phyloP scores from a whole-genome alignment of 2,113 vertebrate species.

The Hiodon alosoides region DNA sequence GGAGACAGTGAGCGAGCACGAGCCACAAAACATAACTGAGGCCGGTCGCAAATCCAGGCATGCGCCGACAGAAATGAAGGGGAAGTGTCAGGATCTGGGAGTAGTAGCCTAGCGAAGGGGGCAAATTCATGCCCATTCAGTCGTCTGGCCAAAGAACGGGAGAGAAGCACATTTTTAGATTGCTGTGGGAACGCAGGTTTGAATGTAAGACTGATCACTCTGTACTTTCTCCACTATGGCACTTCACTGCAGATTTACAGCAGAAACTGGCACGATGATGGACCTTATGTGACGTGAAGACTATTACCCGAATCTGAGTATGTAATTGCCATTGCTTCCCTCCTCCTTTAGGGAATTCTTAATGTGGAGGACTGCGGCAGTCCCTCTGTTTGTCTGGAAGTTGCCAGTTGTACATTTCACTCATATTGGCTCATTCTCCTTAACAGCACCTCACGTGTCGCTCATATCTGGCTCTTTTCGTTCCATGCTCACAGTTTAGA shows the following conservation, averaged over 20 bases:
- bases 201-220: no score
- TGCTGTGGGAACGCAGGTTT: neutral
- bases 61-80: constrained; percentile 22
- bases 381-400: constrained; percentile 33
- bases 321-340: neutral
- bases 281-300: no score
- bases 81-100: constrained; percentile 43
- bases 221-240: no score
- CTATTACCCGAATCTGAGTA: constrained; percentile 3
- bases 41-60: no score
- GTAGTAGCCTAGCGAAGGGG: constrained; percentile 24
- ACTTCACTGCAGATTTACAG: neutral
- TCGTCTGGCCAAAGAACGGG: neutral
- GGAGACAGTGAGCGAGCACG: constrained; percentile 4
- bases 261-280: no score
- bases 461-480: constrained; percentile 50
- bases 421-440: constrained; percentile 59
- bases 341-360: neutral
- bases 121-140: no score
- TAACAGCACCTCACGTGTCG: constrained; percentile 52
- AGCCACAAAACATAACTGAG: no score
- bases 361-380: constrained; percentile 23
- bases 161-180: neutral
- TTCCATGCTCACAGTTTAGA: constrained; percentile 41
- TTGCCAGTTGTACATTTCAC: constrained; percentile 48